Percentiles rank a stretch among this genome's conserved stretches.
phyloP scores from a whole-genome alignment of 2,888 invertebrate species.

The Diachrysia chrysitis region DNA sequence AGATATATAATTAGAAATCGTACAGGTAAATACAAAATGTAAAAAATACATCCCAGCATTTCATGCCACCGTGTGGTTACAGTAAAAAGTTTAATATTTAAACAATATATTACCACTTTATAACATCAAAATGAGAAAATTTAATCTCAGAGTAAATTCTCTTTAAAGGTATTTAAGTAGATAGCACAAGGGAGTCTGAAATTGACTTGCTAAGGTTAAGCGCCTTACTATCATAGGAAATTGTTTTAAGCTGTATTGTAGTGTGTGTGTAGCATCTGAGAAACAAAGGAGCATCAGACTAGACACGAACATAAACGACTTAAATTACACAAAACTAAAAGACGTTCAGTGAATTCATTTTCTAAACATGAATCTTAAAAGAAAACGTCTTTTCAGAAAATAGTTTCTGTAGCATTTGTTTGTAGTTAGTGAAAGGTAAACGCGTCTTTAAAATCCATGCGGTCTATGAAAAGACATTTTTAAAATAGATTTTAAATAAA shows the following conservation, averaged over 20 bases:
- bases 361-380: too few species aligned
- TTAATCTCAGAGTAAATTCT: conserved; percentile 13
- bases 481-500: too few species aligned
- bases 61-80: neutral
- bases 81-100: conserved; percentile 10
- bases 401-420: too few species aligned
- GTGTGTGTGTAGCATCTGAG: conserved; percentile 37
- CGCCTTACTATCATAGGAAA: conserved; percentile 2
- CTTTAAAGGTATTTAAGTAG: conserved; percentile 10
- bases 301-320: neutral
- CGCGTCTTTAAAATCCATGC: too few species aligned
- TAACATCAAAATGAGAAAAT: conserved; percentile 26
- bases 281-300: conserved; percentile 7
- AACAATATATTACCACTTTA: conserved; percentile 15
- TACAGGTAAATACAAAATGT: too few species aligned
- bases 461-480: too few species aligned
- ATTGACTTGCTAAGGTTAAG: conserved; percentile 17
- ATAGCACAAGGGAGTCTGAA: conserved; percentile 5
- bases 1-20: too few species aligned
- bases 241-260: conserved; percentile 2
- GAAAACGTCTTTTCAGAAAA: too few species aligned
- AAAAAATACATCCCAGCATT: too few species aligned
- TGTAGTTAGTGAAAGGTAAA: too few species aligned
- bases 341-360: neutral
- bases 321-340: neutral